These are phyloP conservation scores for Sesia bembeciformis DNA, from an alignment of 2,888 invertebrate genomes.

Conservation along the genomic window DNA sequence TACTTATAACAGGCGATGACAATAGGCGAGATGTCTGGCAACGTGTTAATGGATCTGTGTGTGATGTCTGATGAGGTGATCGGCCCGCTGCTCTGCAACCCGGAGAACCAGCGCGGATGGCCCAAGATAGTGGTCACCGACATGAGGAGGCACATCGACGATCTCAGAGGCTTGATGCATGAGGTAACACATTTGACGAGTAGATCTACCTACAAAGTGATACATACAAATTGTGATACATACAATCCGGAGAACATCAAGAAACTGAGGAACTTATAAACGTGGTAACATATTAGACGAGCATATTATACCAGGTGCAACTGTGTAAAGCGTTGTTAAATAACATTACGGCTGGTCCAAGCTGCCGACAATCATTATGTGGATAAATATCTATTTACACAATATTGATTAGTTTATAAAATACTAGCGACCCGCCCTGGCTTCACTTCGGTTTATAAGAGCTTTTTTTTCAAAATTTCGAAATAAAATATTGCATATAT, in stretches of 20 bases:
- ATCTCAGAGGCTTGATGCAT: slow-evolving; percentile 80
- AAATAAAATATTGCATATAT: too few relatives aligned
- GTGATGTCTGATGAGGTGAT: slow-evolving; percentile 82
- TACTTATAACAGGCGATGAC: slow-evolving; percentile 57
- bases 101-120: slow-evolving; percentile 82
- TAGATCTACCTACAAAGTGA: not conserved
- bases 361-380: too few relatives aligned
- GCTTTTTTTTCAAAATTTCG: too few relatives aligned
- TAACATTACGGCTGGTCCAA: too few relatives aligned
- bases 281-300: too few relatives aligned
- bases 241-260: not conserved
- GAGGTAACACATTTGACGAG: slow-evolving; percentile 57
- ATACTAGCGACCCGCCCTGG: too few relatives aligned
- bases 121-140: slow-evolving; percentile 82
- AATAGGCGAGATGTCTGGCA: slow-evolving; percentile 82
- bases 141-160: slow-evolving; percentile 79
- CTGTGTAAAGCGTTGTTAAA: too few relatives aligned
- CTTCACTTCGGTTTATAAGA: too few relatives aligned
- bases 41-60: slow-evolving; percentile 80
- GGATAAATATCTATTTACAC: too few relatives aligned
- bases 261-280: too few relatives aligned
- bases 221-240: not conserved
- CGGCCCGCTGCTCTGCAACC: slow-evolving; percentile 81
- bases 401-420: too few relatives aligned
- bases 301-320: too few relatives aligned